phyloP scores from a whole-genome alignment of 2,797 vertebrate genomes.

The Falco biarmicus region DNA sequence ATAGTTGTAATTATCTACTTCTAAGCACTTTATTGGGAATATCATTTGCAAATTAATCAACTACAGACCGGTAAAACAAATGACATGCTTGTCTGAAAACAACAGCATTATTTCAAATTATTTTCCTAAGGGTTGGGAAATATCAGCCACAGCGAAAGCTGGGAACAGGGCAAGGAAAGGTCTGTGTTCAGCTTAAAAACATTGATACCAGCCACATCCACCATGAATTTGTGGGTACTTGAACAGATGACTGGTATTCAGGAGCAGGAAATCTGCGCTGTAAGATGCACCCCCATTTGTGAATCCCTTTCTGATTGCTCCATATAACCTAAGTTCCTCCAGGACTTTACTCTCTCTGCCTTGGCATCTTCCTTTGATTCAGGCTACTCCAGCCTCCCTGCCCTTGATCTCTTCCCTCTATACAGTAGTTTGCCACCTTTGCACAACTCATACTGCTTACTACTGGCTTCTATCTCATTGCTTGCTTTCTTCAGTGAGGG shows the following conservation, averaged over 20 bases:
- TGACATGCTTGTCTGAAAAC: conserved; percentile 82
- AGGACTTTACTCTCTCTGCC: not conserved
- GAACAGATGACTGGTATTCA: not conserved
- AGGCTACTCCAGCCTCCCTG: not conserved
- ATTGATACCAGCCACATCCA: not conserved
- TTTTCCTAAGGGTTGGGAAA: conserved; percentile 74
- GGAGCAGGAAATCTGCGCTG: not conserved
- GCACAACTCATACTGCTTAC: not conserved
- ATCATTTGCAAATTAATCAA: conserved; percentile 98
- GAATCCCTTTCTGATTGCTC: not conserved
- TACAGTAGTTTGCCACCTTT: not conserved
- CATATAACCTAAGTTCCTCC: not conserved
- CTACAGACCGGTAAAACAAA: conserved; percentile 88
- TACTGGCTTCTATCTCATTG: not conserved
- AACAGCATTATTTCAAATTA: conserved; percentile 76
- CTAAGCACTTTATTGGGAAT: conserved; percentile 97
- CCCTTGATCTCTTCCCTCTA: not conserved
- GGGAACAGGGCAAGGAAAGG: not conserved
- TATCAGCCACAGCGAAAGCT: conserved; percentile 35
- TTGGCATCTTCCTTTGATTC: not conserved
- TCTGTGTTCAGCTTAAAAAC: not conserved
- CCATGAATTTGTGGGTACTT: not conserved
- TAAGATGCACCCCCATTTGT: not conserved
- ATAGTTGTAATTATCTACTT: conserved; percentile 99
- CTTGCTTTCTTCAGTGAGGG: not conserved